Percentiles rank a stretch among this genome's conserved stretches.
These are phyloP conservation scores for Sardinella longiceps DNA, from an alignment of 2,797 vertebrate genomes.

Conservation along the genomic window DNA sequence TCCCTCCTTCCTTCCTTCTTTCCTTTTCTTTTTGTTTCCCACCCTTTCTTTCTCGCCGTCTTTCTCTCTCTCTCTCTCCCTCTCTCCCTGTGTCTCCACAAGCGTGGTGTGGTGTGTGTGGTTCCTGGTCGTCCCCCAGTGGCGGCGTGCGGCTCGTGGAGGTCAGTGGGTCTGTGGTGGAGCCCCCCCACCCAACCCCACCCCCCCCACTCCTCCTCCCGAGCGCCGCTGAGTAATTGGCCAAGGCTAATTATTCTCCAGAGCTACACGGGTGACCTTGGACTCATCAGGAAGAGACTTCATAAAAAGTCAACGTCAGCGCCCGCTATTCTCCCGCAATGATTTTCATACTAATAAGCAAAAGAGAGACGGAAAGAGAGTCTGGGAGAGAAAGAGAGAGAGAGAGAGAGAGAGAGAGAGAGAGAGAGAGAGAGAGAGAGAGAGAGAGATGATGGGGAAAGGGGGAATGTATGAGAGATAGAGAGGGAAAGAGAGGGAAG, in stretches of 20 bases:
- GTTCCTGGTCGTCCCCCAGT: slow-evolving; percentile 1
- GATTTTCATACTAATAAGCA: slow-evolving; percentile 2
- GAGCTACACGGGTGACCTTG: slow-evolving; percentile 51
- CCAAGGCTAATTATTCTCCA: slow-evolving; percentile 55
- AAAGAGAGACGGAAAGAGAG: slow-evolving; percentile 25
- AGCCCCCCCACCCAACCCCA: not conserved
- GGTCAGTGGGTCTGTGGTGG: slow-evolving; percentile 5
- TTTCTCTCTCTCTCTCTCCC: slow-evolving; percentile 14
- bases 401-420: not conserved
- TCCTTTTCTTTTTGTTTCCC: not conserved
- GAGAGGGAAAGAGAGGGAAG: not conserved
- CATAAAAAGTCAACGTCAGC: slow-evolving; percentile 24
- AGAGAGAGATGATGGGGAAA: not conserved
- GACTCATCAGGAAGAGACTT: slow-evolving; percentile 55
- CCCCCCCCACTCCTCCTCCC: not conserved
- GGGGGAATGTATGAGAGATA: slow-evolving; percentile 30
- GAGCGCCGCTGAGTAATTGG: slow-evolving; percentile 49
- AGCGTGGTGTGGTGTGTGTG: not conserved
- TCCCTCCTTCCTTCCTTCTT: slow-evolving; percentile 18
- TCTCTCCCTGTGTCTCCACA: not conserved
- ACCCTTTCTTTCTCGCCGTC: not conserved
- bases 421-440: not conserved
- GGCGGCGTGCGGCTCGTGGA: not conserved
- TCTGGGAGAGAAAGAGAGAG: not conserved
- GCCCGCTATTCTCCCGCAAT: slow-evolving; percentile 1